Conservation (phyloP, 2,888 invertebrate species). For the Lacanobia oleracea region DNA sequence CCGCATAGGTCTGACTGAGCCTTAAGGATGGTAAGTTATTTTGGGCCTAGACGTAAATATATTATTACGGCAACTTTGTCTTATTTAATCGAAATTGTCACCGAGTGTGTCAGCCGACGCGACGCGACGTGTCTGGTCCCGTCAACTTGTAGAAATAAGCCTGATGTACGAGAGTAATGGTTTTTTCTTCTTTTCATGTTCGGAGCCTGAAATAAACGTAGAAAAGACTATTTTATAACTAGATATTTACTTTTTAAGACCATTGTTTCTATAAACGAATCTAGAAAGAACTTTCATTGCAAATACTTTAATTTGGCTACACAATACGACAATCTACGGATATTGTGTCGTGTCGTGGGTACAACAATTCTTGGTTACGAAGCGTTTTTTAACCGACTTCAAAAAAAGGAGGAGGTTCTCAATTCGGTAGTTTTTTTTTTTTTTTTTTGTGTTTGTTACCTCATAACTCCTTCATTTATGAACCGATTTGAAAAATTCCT, state of each 20-base stretch:
- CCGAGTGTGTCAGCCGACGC: slow-evolving; percentile 6
- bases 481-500: too few relatives aligned
- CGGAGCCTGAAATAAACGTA: not conserved
- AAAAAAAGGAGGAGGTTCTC: too few relatives aligned
- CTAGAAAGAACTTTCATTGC: not conserved
- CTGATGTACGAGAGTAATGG: not conserved
- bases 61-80: not conserved
- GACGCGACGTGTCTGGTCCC: not conserved
- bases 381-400: too few relatives aligned
- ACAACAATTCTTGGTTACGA: too few relatives aligned
- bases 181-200: not conserved
- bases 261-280: not conserved
- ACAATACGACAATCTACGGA: not conserved
- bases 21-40: not conserved
- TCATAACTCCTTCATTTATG: too few relatives aligned
- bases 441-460: too few relatives aligned
- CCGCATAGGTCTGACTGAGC: not conserved
- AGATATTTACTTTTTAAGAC: not conserved
- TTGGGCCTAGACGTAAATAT: slow-evolving; percentile 14
- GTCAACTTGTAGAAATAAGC: not conserved
- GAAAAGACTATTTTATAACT: not conserved
- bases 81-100: slow-evolving; percentile 28
- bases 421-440: too few relatives aligned
- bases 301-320: not conserved
- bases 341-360: too few relatives aligned